Base-by-base conservation (phyloP, 2,888 invertebrate species). In the Phorcus lineatus region DNA sequence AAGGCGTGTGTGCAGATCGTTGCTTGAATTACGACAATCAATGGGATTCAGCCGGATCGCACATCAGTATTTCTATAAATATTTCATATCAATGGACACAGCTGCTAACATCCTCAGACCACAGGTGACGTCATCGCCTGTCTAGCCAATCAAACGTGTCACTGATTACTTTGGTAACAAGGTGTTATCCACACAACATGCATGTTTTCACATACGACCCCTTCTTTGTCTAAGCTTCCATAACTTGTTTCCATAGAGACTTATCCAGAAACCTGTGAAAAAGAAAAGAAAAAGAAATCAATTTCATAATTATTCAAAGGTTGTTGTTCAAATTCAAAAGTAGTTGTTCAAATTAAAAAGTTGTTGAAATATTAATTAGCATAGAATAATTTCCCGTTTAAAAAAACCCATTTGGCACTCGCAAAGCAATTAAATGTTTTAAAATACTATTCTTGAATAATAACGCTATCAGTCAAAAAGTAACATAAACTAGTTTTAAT, bases 41-140 rank as follows among this genome's bases (percentile, higher is more conserved):
- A 70, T 70, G 36, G 11, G 28, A 36, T 22, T 17, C 36, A 17
- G 40, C n/a, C 24, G 16, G 70, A 36, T 70, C 70, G 70, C 31
- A 70, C 70, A 70, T 40, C 70, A 70, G 40, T 40, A 40, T 36
- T 70, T 31, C 70, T 36, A 70, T 70, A 70, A 70, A 70, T 31
- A 70, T 70, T 70, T 40, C 36, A 70, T 70, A 70, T 70, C 70
- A 70, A 70, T 70, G 62, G 28, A 70, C 70, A 70, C 70, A 70
- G 70, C 70, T 70, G 40, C 40, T 40, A 36, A 36, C 70, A 31
- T 70, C 70, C 40, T 31, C 70, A 36, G 31, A 31, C 19, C 70
- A 7, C 31, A 19, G 36, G 40, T 40, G 70, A 70, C 70, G 70
- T 70, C 70, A 40, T 70, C 31, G 40, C 70, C 31, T 11, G 16